Conservation (phyloP, 2,113 vertebrate genomes). For the Megaptera novaeangliae region DNA sequence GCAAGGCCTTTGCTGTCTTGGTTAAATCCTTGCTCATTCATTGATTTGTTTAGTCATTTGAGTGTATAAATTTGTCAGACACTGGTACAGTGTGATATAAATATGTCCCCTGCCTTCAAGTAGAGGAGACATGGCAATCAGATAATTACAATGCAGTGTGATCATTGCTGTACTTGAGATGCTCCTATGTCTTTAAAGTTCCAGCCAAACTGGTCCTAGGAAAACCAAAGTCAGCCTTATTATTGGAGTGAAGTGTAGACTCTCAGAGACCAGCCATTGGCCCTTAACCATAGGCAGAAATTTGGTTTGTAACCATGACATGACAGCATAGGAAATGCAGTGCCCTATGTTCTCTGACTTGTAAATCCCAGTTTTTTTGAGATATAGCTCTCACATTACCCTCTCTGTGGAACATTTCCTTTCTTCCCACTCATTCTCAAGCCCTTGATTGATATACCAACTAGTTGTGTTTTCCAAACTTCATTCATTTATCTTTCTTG, state of each 20-base stretch:
- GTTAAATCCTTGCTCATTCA: background rate
- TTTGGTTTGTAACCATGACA: background rate
- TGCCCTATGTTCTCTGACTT: background rate
- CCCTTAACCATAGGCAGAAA: background rate
- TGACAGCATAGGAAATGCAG: too few species aligned
- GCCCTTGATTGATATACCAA: background rate
- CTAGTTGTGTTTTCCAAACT: background rate
- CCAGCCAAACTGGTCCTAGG: background rate
- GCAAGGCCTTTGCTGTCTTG: background rate
- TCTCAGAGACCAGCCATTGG: background rate
- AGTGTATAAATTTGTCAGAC: background rate
- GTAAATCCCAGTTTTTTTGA: background rate
- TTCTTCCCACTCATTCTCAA: background rate
- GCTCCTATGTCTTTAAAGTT: background rate
- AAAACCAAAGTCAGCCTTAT: background rate
- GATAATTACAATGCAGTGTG: background rate
- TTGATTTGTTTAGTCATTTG: background rate
- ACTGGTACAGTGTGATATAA: background rate
- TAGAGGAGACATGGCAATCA: background rate
- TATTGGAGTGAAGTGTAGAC: background rate
- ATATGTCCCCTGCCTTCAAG: background rate
- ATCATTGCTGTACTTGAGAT: background rate
- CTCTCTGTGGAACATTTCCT: background rate
- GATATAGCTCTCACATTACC: background rate
- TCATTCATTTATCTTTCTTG: background rate